Evolutionary conservation across 2,888 invertebrate genomes (phyloP), one percentile per base, ranked within the genome.

Genomic region (Campoplex capitator): DNA sequence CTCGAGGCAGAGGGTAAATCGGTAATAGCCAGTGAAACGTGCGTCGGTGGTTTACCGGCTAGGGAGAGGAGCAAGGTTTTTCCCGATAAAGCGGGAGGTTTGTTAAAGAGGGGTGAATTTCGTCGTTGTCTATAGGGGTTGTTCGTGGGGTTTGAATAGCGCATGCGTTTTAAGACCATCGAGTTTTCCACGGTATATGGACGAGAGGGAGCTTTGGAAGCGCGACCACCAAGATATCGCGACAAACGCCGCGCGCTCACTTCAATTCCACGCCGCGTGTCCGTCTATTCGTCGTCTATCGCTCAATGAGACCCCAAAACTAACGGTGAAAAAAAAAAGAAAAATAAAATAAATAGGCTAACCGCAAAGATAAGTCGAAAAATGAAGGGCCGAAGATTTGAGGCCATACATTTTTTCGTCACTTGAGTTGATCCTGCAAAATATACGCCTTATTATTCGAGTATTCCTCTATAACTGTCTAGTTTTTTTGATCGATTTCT

Each of bases 251-350:
- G 90, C 90, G 91, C 92, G 92, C 91, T 91, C 92, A 92, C 93
- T 92, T 93, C 90, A 92, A 93, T 93, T 90, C 88, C 91, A 89
- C 92, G 92, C 90, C 92, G 93, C 92, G 92, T 92, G 92, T 91
- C 91, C 89, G 92, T 92, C 90, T 91, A 86, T 87, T 85, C 88
- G 85, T 89, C 88, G 89, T 90, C 88, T 87, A 88, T 77, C 86
- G 86, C 83, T 88, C 86, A 83, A 87, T 83, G 84, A 86, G 77
- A 78, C 75, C 81, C 77, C 68, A 67, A 67, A 85, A 88, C 73
- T 62, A 86, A 83, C 42, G 71, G 32, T 70, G 65, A 80, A 45
- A 23, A 73, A 35, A 51, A 23, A 23, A 23, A 23, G 7, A 23
- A 0, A 23, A 23, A 23, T 23, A 23, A 23, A 71, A 11, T 9